Evolutionary conservation across 1,140 invertebrate species (phyloP).

Genomic region (Zaprionus lachaisei): DNA sequence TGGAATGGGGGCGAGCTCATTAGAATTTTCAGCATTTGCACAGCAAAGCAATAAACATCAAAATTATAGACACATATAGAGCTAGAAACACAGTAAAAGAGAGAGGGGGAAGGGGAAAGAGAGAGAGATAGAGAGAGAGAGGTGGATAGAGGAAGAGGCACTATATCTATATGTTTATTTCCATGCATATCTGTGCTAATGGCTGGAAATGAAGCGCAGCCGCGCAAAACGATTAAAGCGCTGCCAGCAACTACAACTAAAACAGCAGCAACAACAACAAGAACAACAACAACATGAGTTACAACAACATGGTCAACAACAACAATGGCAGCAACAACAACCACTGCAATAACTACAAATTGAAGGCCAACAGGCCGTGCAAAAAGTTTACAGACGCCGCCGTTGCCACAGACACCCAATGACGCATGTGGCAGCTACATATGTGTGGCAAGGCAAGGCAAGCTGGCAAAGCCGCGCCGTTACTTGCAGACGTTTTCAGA

Average conservation of each 20-base stretch:
- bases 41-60: constrained; percentile 60
- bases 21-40: constrained; percentile 35
- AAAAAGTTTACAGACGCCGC: constrained; percentile 69
- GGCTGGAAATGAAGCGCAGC: constrained; percentile 28
- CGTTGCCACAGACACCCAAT: constrained; percentile 36
- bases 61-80: constrained; percentile 49
- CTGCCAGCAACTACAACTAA: background rate
- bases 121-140: background rate
- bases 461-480: constrained; percentile 10
- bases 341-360: background rate
- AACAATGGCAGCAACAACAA: background rate
- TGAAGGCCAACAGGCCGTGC: constrained; percentile 6
- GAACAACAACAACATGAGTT: background rate
- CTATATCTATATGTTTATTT: constrained; percentile 44
- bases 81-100: background rate
- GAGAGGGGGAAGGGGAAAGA: background rate
- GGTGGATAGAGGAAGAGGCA: background rate
- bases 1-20: background rate
- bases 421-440: constrained; percentile 64
- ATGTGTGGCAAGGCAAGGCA: constrained; percentile 1
- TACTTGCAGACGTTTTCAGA: constrained; percentile 53
- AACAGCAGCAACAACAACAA: background rate
- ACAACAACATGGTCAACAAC: background rate
- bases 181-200: constrained; percentile 64
- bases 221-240: constrained; percentile 36